A percentile compares a stretch with the other conserved stretches of the same genome.
Evolutionary conservation across 2,113 vertebrate genomes (phyloP).

Genomic region (Ictalurus punctatus): DNA sequence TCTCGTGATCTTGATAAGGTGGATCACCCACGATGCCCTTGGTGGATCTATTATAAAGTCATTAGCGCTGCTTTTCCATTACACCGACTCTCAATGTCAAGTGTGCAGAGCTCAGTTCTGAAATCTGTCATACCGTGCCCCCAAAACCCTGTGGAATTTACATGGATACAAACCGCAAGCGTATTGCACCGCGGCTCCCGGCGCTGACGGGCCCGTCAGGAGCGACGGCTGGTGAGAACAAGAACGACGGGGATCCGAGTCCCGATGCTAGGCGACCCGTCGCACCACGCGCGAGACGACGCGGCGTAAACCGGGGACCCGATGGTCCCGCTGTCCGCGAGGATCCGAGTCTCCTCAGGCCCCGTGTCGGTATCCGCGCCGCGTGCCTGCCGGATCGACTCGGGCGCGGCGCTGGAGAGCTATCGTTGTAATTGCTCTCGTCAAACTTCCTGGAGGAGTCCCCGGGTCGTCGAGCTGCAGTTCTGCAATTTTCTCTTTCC

Average conservation of each 20-base stretch:
- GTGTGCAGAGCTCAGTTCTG: background rate
- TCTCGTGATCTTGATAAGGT: slow-evolving; percentile 2
- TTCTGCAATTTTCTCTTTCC: slow-evolving; percentile 20
- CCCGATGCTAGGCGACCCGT: background rate
- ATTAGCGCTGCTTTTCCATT: slow-evolving; percentile 7
- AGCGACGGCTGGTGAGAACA: no score
- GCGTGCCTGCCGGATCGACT: background rate
- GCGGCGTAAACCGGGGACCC: background rate
- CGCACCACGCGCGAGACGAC: background rate
- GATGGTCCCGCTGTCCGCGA: background rate
- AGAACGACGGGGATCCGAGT: background rate
- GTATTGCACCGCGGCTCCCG: background rate
- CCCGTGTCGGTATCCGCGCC: background rate
- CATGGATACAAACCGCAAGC: background rate
- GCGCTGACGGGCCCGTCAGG: background rate
- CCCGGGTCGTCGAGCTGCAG: slow-evolving; percentile 11
- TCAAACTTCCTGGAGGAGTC: slow-evolving; percentile 23
- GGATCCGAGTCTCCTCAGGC: background rate
- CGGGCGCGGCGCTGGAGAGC: background rate
- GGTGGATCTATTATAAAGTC: slow-evolving; percentile 17
- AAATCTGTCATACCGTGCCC: background rate
- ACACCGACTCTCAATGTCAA: background rate
- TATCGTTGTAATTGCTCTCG: slow-evolving; percentile 30
- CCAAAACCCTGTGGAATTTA: background rate
- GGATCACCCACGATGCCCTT: background rate